A percentile compares a stretch with the other conserved stretches of the same genome.
These are phyloP conservation scores for Pelusios castaneus DNA, from an alignment of 2,113 vertebrate species.

Conservation along the genomic window DNA sequence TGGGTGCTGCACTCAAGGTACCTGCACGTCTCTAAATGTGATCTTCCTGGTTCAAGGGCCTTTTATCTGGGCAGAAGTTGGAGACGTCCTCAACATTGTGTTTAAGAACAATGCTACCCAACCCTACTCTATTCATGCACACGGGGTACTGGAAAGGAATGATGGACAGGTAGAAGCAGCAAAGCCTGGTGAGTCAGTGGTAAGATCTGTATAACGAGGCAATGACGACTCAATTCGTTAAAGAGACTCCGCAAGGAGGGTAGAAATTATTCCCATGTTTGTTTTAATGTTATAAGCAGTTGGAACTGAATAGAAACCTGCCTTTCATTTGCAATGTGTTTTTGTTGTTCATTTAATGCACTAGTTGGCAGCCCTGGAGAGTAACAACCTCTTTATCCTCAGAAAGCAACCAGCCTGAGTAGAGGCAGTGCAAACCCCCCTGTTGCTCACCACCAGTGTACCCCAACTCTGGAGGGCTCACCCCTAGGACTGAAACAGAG, in stretches of 20 bases:
- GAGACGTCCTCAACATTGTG: slow-evolving; percentile 78
- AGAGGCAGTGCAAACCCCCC: neutral
- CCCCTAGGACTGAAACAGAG: neutral
- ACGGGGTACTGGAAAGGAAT: slow-evolving; percentile 75
- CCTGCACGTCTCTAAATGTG: neutral
- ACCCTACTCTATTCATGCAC: slow-evolving; percentile 78
- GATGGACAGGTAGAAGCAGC: slow-evolving; percentile 25
- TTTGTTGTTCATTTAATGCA: neutral
- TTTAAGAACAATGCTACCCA: slow-evolving; percentile 80
- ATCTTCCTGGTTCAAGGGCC: slow-evolving; percentile 70
- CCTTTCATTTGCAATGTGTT: neutral
- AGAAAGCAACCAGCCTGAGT: neutral
- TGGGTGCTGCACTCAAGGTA: neutral
- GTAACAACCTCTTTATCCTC: neutral
- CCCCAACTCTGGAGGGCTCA: accelerated
- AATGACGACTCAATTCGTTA: neutral
- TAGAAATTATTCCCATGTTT: neutral
- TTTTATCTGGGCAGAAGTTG: slow-evolving; percentile 79
- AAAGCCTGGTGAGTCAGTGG: slow-evolving; percentile 72
- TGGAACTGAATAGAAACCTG: neutral
- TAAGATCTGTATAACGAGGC: accelerated
- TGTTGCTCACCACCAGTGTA: neutral
- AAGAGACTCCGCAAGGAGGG: neutral
- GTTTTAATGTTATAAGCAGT: neutral
- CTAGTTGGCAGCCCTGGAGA: neutral